Conservation (phyloP, 2,797 vertebrate genomes). For the Paratrypauchen microcephalus region DNA sequence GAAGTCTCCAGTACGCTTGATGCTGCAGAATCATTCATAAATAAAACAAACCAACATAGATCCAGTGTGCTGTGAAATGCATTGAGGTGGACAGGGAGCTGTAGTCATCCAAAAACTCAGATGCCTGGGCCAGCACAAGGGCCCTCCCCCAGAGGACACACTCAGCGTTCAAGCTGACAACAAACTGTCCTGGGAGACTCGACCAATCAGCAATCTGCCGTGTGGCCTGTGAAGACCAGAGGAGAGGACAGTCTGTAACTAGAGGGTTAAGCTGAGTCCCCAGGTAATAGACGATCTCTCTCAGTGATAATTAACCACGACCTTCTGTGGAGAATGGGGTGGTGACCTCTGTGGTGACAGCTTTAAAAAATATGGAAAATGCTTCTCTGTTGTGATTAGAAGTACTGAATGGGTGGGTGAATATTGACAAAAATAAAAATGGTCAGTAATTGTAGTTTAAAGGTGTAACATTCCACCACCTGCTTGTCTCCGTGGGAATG, state of each 20-base stretch:
- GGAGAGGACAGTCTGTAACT: background rate
- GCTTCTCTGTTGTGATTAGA: background rate
- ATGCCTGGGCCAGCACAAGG: constrained; percentile 1
- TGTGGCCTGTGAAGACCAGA: background rate
- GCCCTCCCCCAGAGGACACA: background rate
- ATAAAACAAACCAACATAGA: background rate
- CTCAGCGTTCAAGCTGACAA: constrained; percentile 8
- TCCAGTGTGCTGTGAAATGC: background rate
- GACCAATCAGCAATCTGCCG: constrained; percentile 4
- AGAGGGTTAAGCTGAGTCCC: background rate
- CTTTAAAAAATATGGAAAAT: background rate
- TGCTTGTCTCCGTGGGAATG: too few species aligned
- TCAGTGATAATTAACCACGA: background rate
- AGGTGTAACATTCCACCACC: too few species aligned
- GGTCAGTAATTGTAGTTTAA: too few species aligned
- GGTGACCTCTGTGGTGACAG: background rate
- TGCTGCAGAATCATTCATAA: background rate
- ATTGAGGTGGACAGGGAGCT: background rate
- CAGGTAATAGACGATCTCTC: too few species aligned
- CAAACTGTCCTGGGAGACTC: background rate
- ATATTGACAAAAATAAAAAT: too few species aligned
- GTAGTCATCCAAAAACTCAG: constrained; percentile 1
- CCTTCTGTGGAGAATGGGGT: background rate
- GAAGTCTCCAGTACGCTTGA: background rate
- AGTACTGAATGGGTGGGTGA: background rate